Conservation (phyloP, 2,888 invertebrate genomes). For the Cataglyphis rosenhaueri region DNA sequence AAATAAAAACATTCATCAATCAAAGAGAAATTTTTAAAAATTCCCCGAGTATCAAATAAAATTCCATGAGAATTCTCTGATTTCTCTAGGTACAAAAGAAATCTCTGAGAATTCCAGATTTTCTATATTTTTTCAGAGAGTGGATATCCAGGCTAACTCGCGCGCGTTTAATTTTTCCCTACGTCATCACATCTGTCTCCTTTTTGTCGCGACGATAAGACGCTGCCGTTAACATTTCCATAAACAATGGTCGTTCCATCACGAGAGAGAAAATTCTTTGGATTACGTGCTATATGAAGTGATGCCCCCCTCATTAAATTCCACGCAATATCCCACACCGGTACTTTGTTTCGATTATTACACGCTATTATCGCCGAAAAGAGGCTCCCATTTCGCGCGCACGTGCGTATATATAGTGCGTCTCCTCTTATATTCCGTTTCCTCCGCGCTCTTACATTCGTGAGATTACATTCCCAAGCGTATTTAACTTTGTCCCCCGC, state of each 20-base stretch:
- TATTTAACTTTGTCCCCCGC: conserved; percentile 49
- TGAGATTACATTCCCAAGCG: conserved; percentile 37
- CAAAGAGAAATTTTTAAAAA: no score
- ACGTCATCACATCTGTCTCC: background rate
- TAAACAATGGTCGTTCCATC: conserved; percentile 27
- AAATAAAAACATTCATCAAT: no score
- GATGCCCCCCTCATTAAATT: conserved; percentile 40
- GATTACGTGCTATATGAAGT: conserved; percentile 27
- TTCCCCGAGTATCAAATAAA: no score
- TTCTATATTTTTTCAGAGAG: no score
- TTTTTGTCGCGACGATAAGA: conserved; percentile 15
- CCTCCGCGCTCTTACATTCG: conserved; percentile 17
- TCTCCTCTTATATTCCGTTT: conserved; percentile 42
- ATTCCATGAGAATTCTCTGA: no score
- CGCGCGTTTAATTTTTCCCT: conserved; percentile 3
- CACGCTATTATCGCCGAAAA: conserved; percentile 45
- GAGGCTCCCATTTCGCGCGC: background rate
- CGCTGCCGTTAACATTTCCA: conserved; percentile 34
- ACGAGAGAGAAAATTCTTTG: background rate
- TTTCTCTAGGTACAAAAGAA: no score
- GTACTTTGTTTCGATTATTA: conserved; percentile 47
- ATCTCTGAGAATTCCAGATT: no score
- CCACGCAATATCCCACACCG: conserved; percentile 18
- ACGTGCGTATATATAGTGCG: background rate
- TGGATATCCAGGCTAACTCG: background rate